A percentile compares a stretch with the other conserved stretches of the same genome.
Conservation (phyloP, 1,140 invertebrate species). For the Drosophila carrolli region DNA sequence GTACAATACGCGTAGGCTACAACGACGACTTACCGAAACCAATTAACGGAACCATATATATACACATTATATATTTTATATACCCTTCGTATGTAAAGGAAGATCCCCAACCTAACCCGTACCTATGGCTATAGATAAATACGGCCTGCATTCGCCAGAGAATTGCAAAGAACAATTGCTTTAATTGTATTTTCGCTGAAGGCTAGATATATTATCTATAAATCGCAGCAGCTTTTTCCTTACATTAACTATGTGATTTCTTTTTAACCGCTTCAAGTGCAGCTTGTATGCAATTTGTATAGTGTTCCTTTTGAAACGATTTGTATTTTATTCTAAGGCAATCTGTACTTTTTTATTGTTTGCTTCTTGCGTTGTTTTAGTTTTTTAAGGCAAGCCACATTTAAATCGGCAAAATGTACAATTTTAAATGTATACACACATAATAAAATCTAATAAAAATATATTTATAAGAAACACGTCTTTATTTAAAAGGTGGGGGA, state of each 20-base stretch:
- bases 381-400: conserved; percentile 28
- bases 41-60: conserved; percentile 56
- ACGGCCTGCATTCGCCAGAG: conserved; percentile 22
- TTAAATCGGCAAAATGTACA: conserved; percentile 33
- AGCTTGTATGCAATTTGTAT: conserved; percentile 1
- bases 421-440: conserved; percentile 48
- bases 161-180: conserved; percentile 66
- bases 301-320: conserved; percentile 9
- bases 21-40: conserved; percentile 49
- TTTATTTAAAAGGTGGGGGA: neutral
- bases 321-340: conserved; percentile 30
- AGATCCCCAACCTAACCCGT: conserved; percentile 16
- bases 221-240: conserved; percentile 8
- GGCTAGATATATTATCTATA: conserved; percentile 6
- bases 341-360: conserved; percentile 52
- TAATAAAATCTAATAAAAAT: conserved; percentile 26
- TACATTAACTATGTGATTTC: conserved; percentile 19
- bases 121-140: conserved; percentile 36
- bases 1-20: conserved; percentile 66
- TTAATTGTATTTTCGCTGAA: conserved; percentile 44
- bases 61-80: conserved; percentile 72
- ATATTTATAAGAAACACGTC: neutral
- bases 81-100: conserved; percentile 58
- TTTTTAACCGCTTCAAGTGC: neutral
- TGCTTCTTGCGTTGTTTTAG: conserved; percentile 31